Conservation (phyloP, 2,113 vertebrate species). For the Spea multiplicata region DNA sequence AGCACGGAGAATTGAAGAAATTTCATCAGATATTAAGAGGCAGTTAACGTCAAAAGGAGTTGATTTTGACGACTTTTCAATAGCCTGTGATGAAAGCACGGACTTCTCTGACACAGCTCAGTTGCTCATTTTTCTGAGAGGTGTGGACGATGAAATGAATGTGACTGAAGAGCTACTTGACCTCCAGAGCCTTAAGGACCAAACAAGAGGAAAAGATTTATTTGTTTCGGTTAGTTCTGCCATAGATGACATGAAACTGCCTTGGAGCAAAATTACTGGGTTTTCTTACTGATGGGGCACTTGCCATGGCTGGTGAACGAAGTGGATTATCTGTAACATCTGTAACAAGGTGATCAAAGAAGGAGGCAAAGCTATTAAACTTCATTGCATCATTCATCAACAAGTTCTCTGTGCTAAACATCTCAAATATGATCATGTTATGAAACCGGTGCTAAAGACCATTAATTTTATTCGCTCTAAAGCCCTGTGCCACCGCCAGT, state of each 20-base stretch:
- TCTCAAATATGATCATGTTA: neutral
- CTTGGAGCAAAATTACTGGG: neutral
- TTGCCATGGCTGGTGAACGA: no score
- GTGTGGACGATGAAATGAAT: neutral
- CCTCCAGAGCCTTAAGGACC: no score
- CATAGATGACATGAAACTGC: neutral
- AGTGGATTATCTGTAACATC: no score
- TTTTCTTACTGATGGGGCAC: no score
- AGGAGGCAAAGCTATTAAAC: neutral
- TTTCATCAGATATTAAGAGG: constrained; percentile 49
- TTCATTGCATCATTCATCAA: neutral
- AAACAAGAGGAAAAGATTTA: neutral
- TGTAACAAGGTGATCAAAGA: neutral
- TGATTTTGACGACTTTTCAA: constrained; percentile 11
- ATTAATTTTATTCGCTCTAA: constrained; percentile 5
- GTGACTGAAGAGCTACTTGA: neutral
- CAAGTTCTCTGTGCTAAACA: neutral
- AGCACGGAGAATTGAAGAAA: constrained; percentile 42
- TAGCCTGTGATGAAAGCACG: constrained; percentile 9
- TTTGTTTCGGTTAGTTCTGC: neutral
- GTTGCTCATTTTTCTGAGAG: constrained; percentile 2
- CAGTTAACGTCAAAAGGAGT: constrained; percentile 27
- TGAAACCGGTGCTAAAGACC: neutral
- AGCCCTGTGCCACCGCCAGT: neutral
- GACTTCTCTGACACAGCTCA: neutral